Evolutionary conservation across 2,797 vertebrate species (phyloP), one percentile per base, ranked within the genome.

Genomic region (Smutsia gigantea): DNA sequence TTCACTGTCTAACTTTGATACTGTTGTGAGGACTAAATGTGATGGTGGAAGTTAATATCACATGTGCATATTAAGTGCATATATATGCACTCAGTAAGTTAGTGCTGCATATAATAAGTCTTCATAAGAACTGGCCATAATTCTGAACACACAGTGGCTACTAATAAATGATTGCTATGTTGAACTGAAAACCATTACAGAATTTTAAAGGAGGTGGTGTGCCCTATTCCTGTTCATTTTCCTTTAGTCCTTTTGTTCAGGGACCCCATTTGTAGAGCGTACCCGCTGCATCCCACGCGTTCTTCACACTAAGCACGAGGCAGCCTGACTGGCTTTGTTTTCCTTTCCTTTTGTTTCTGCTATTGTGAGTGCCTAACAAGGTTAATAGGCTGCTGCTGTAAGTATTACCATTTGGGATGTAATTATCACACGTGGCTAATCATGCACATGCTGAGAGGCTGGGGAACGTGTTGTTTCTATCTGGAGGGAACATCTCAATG

Each of bases 351-450:
- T 86, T 1, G 6, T 85, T 91, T 96, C 71, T 90, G 86, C 93
- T 96, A 97, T 95, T 98, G 96, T 98, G 97, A 97, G 93, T 98
- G 95, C 94, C 97, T 98, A 98, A 98, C 97, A 96, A 97, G 97
- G 97, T 98, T 98, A 98, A 98, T 98, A 97, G 82, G 93, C 96
- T 97, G 95, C 97, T 97, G 96, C 84, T 97, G 51, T 98, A 98
- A 98, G 96, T 97, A 98, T 85, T 96, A 98, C 97, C 95, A 95
- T 64, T 94, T 96, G 9, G 19, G 93, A 95, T 97, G 93, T 97
- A 98, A 98, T 98, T 98, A 98, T 96, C 97, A 97, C 53, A 46
- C 96, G 89, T 94, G 95, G 98, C 96, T 98, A 98, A 98, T 98
- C 97, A 95, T n/a, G 78, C 75, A 95, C 96, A 95, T 74, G 95